Evolutionary conservation across 92 coral and sea anemone species (phyloP).

Genomic region (Ricordea florida): DNA sequence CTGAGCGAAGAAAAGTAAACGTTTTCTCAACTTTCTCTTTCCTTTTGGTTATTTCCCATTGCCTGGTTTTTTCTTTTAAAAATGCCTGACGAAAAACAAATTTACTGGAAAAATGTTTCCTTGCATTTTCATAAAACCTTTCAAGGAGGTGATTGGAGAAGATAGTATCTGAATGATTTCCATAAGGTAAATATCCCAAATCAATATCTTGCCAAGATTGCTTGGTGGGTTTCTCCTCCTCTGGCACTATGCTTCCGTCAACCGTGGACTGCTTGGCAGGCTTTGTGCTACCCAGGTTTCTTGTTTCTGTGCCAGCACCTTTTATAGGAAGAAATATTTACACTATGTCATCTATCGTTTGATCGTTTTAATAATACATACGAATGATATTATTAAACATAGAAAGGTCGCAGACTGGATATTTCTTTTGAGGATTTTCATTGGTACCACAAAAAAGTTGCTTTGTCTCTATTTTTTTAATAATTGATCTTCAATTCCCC

Average conservation of each 20-base stretch:
- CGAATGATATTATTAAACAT: too few relatives aligned
- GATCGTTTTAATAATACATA: not conserved
- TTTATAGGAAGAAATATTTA: slow-evolving; percentile 2
- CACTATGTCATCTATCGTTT: not conserved
- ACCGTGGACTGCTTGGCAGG: not conserved
- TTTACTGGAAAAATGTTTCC: slow-evolving; percentile 26
- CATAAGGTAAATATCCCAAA: slow-evolving; percentile 43
- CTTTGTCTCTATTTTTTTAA: too few relatives aligned
- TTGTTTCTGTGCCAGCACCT: slow-evolving; percentile 7
- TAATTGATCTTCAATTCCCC: too few relatives aligned
- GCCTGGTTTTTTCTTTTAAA: slow-evolving; percentile 46
- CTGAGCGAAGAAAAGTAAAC: slow-evolving; percentile 33
- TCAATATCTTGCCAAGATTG: slow-evolving; percentile 36
- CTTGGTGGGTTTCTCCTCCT: not conserved
- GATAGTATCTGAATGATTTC: slow-evolving; percentile 42
- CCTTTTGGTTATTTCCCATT: slow-evolving; percentile 44
- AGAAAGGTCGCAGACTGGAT: too few relatives aligned
- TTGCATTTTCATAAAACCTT: slow-evolving; percentile 29
- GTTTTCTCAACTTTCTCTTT: slow-evolving; percentile 34
- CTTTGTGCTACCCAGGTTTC: slow-evolving; percentile 1
- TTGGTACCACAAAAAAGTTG: too few relatives aligned
- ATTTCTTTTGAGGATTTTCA: too few relatives aligned
- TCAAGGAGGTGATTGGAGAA: slow-evolving; percentile 54
- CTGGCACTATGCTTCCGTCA: not conserved
- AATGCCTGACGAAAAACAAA: slow-evolving; percentile 42